Conservation (phyloP, 2,888 invertebrate species). For the Cyaniris semiargus region DNA sequence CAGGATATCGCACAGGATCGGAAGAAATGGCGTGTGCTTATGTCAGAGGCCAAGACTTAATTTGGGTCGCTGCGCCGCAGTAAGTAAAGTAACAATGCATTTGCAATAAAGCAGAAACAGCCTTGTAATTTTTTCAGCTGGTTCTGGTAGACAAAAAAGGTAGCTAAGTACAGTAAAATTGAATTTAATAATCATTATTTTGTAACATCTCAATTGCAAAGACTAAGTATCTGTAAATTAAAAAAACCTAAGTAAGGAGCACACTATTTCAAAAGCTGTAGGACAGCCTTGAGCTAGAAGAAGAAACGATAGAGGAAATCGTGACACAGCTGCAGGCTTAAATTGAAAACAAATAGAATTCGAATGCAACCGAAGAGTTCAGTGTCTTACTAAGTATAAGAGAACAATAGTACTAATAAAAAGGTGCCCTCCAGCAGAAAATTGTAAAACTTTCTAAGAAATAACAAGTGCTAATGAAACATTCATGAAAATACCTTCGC, state of each 20-base stretch:
- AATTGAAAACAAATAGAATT: neutral
- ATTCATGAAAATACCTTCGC: conserved; percentile 17
- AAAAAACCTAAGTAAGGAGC: neutral
- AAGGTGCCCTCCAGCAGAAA: neutral
- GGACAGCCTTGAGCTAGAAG: neutral
- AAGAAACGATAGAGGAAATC: neutral
- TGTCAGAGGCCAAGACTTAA: too few species aligned
- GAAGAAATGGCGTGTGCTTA: too few species aligned
- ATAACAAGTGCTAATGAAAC: conserved; percentile 9
- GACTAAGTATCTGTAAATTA: neutral
- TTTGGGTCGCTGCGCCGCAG: too few species aligned
- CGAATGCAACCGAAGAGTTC: neutral
- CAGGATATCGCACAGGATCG: too few species aligned
- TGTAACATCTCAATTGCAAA: neutral
- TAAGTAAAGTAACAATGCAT: too few species aligned
- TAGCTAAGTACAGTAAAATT: neutral
- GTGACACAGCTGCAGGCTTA: neutral
- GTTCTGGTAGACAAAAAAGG: too few species aligned
- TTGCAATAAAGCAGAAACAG: neutral
- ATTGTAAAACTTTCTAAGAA: conserved; percentile 12
- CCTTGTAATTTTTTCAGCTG: neutral
- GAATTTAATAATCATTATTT: too few species aligned
- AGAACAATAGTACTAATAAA: neutral
- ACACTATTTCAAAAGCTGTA: neutral
- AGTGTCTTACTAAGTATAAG: neutral